Evolutionary conservation across 2,797 vertebrate genomes (phyloP), one percentile per base, ranked within the genome.

Genomic region (Tolypeutes matacus): DNA sequence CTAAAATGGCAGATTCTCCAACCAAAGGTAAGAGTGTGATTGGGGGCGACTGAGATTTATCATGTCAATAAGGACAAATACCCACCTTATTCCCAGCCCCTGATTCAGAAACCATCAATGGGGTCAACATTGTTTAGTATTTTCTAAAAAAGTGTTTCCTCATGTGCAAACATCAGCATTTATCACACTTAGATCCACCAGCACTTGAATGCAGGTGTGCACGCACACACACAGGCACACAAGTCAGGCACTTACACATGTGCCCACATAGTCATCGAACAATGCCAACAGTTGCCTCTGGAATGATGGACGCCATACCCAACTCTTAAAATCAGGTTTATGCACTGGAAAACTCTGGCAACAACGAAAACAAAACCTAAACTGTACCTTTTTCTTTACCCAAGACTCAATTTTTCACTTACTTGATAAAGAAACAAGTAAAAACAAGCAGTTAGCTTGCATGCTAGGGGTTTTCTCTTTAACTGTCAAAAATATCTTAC

Each of bases 1-100:
- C 81, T 70, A 56, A 76, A 75, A 3, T 13, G 4, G 65, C 78
- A 64, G 70, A 91, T 94, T 91, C 75, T 94, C 86, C 46, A 36
- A 29, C 75, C 72, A 53, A 42, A 93, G 85, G 80, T 94, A 76
- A 56, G 56, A 51, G 39, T 67, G 27, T 23, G n/a, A 60, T 42
- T 34, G 25, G 84, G 34, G 60, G 70, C 60, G 2, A 0, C 60
- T 51, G 89, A 73, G 77, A 70, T 29, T 29, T 87, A 3, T 69
- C 89, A 21, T 5, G 23, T 39, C 89, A 75, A 21, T 1, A 86
- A 39, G 51, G n/a, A 93, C n/a, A 70, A 39, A 78, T 21, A 69
- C 49, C 53, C 42, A 73, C 29, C 31, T 62, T 17, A 65, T 62
- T 1, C 53, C 34, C 56, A 14, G 49, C 36, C 25, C 73, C 31